Base-by-base conservation (phyloP, 2,888 invertebrate genomes). In the Himalopsyche anomala region DNA sequence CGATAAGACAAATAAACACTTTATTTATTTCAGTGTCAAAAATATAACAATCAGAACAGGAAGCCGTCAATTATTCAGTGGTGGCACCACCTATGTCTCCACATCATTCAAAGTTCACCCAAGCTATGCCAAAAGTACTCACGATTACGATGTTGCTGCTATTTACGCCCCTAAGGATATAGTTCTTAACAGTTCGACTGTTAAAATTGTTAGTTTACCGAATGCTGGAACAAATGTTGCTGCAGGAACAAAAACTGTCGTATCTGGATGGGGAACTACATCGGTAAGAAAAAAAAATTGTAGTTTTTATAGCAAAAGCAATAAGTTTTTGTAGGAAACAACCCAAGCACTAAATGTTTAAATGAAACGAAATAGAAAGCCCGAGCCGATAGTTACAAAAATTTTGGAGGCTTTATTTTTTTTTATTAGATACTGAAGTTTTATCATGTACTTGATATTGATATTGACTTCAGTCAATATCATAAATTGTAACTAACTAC, bases 231-330 rank as follows among this genome's bases (percentile, higher is more conserved):
- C 89, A 0, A 85, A 88, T 17, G 90, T 92, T 0, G 87, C 89
- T 2, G 88, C 89, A 2, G 91, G 91, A 0, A 89, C 91, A 0
- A 84, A 90, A 8, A 87, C 92, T 0, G 87, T 90, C 12, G 90
- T 92, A 0, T 90, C 91, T 9, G 93, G 93, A 15, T 93, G 92
- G 92, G 93, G 92, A n/a, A 90, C 91, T 19, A 92, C 91, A 36
- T 89, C 89, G 19, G 92, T 92, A 89, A 91, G 36, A 74, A 28
- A 28, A 28, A 28, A 28, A 28, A 28, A 28, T 28, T 28, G 28
- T 28, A 28, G 28, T 28, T 1, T 17, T 1, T 42, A 6, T 5
- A 8, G 42, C 1, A 42, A 42, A 42, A 42, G 42, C 42, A 42
- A 8, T 28, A 1, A 28, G 28, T 2, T 28, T 28, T 28, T 0